Evolutionary conservation across 1,140 invertebrate genomes (phyloP).

Genomic region (Cheumatopsyche charites): DNA sequence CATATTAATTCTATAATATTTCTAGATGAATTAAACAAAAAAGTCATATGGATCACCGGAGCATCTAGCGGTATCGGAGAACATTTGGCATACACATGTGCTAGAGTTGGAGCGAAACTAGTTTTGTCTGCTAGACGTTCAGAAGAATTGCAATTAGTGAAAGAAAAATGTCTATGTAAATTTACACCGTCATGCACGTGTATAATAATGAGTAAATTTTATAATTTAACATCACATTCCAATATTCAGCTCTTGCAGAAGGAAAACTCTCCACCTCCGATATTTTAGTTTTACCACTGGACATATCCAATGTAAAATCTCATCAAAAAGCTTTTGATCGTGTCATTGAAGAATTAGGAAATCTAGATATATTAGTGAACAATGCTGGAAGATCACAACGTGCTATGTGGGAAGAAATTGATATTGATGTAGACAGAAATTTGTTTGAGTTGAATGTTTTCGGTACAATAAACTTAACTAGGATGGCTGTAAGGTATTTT

Average conservation of each 20-base stretch:
- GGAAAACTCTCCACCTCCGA: conserved; percentile 64
- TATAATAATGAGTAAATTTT: conserved; percentile 5
- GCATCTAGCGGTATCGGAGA: conserved; percentile 91
- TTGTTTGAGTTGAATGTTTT: conserved; percentile 87
- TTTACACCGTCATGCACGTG: not conserved
- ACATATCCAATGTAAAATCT: conserved; percentile 67
- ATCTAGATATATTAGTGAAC: conserved; percentile 78
- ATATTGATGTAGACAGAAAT: conserved; percentile 75
- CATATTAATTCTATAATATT: conserved; percentile 39
- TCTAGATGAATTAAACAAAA: conserved; percentile 66
- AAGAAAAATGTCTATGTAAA: conserved; percentile 70
- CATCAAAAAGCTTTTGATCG: conserved; percentile 70
- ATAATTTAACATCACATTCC: not conserved
- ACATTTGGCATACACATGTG: conserved; percentile 73
- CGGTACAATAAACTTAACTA: conserved; percentile 72
- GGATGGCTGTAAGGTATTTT: conserved; percentile 73
- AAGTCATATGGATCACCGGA: conserved; percentile 89
- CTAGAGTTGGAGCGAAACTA: conserved; percentile 72
- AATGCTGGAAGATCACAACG: conserved; percentile 85
- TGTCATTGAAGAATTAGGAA: conserved; percentile 75
- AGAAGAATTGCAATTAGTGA: conserved; percentile 77
- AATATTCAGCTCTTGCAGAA: conserved; percentile 55
- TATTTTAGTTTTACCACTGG: conserved; percentile 74
- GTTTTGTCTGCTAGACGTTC: conserved; percentile 77
- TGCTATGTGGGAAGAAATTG: conserved; percentile 77